phyloP scores from a whole-genome alignment of 2,888 invertebrate genomes.

The Agrotis puta region DNA sequence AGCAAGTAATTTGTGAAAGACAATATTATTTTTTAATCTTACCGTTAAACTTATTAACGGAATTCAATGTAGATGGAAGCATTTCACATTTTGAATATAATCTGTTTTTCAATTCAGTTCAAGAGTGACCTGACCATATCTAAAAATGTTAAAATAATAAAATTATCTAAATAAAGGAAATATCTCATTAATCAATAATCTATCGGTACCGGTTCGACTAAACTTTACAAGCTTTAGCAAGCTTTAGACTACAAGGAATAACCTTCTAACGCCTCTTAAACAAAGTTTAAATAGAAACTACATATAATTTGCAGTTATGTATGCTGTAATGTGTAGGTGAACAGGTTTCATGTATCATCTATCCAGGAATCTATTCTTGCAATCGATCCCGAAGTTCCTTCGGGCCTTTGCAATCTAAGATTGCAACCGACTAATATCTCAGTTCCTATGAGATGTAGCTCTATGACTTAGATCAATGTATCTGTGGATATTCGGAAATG shows the following conservation, averaged over 20 bases:
- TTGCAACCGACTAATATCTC: neutral
- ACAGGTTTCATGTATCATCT: neutral
- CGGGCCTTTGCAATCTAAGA: neutral
- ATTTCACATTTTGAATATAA: constrained; percentile 41
- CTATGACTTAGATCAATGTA: neutral
- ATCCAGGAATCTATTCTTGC: too few species aligned
- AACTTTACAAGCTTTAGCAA: too few species aligned
- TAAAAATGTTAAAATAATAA: too few species aligned
- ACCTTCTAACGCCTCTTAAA: too few species aligned
- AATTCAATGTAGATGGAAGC: constrained; percentile 3
- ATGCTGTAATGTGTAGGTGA: too few species aligned
- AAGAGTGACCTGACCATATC: too few species aligned
- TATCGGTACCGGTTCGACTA: too few species aligned
- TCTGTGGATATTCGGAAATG: constrained; percentile 3
- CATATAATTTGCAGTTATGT: too few species aligned
- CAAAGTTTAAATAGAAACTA: too few species aligned
- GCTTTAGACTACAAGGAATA: too few species aligned
- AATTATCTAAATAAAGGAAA: too few species aligned
- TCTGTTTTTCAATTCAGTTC: neutral
- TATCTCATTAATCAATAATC: too few species aligned
- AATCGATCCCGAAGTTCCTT: neutral
- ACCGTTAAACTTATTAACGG: constrained; percentile 30
- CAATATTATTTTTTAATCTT: constrained; percentile 60
- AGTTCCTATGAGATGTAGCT: neutral
- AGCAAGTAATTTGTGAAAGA: constrained; percentile 24